Base-by-base conservation (phyloP, 64 coral and sea anemone species). In the Dendronephthya gigantea region DNA sequence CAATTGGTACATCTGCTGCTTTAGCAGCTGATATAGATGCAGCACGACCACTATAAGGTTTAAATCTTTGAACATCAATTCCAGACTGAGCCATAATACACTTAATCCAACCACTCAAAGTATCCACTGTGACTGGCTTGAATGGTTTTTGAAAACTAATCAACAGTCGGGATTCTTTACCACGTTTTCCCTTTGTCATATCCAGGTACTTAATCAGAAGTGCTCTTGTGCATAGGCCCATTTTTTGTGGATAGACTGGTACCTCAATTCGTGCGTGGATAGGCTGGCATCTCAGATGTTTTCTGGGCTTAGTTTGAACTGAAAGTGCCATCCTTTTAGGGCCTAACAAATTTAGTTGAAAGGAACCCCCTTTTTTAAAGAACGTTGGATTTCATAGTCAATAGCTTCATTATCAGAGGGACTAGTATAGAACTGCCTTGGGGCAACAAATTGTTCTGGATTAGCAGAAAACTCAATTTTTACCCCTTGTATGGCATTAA, bases 91-190 rank as follows among this genome's bases (percentile, higher is more conserved):
- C n/a, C n/a, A n/a, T n/a, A n/a, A n/a, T n/a, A n/a, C n/a, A n/a
- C n/a, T n/a, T n/a, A n/a, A n/a, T n/a, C 68, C 68, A 74, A 25
- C 32, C 12, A 35, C 68, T 74, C 12, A 74, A 35, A 30, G 68
- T 74, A 27, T 74, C 92, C 38, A 40, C 86, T 16, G 88, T 86
- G 15, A 88, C 88, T 37, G 56, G 7, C 39, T 85, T 90, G 50
- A 88, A 83, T 41, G 92, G 92, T 48, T 88, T 93, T 25, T 45
- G 40, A 83, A 59, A 89, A 86, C 87, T 85, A 1, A 88, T 82
- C 35, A 92, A 39, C 35, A 89, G 40, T 83, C 88, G 87, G 8
- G 39, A 86, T 49, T 69, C 83, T 7, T 58, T 82, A 10, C 55
- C 52, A 50, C 87, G 79, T 15, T 85, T 23, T 32, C 25, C 13